phyloP scores from a whole-genome alignment of 1,140 invertebrate genomes.

The Camponotus pennsylvanicus region DNA sequence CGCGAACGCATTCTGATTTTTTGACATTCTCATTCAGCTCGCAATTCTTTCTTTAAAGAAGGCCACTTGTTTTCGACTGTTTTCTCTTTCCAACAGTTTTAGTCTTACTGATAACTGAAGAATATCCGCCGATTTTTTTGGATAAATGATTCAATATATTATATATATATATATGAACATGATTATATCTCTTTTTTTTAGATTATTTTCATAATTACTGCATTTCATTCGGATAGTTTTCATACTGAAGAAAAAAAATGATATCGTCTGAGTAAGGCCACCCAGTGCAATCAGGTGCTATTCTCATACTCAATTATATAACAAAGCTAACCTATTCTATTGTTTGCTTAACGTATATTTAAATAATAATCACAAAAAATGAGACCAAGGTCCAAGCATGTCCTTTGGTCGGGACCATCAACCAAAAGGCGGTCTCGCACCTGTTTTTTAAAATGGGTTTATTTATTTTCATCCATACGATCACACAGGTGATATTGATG shows the following conservation, averaged over 20 bases:
- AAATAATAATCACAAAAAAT: conserved; percentile 85
- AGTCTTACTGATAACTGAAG: not conserved
- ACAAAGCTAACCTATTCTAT: conserved; percentile 65
- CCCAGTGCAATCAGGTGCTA: conserved; percentile 9
- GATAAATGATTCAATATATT: not conserved
- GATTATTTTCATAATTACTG: conserved; percentile 22
- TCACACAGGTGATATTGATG: conserved; percentile 36
- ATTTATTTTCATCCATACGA: conserved; percentile 29
- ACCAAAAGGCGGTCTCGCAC: conserved; percentile 72
- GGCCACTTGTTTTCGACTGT: conserved; percentile 50
- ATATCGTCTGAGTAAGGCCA: conserved; percentile 28
- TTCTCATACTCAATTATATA: conserved; percentile 54
- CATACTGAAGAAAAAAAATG: not conserved
- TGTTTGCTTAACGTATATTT: conserved; percentile 73
- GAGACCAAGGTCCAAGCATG: conserved; percentile 82
- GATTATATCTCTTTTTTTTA: not conserved
- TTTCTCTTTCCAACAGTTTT: not conserved
- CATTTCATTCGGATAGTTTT: not conserved
- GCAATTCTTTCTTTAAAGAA: conserved; percentile 28
- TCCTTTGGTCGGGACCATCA: conserved; percentile 70
- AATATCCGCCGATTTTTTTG: not conserved
- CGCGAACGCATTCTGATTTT: conserved; percentile 57
- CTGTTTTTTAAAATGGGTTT: conserved; percentile 66
- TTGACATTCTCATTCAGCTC: conserved; percentile 5
- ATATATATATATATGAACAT: not conserved